Conservation (phyloP, 2,888 invertebrate genomes). For the Ceriagrion tenellum region DNA sequence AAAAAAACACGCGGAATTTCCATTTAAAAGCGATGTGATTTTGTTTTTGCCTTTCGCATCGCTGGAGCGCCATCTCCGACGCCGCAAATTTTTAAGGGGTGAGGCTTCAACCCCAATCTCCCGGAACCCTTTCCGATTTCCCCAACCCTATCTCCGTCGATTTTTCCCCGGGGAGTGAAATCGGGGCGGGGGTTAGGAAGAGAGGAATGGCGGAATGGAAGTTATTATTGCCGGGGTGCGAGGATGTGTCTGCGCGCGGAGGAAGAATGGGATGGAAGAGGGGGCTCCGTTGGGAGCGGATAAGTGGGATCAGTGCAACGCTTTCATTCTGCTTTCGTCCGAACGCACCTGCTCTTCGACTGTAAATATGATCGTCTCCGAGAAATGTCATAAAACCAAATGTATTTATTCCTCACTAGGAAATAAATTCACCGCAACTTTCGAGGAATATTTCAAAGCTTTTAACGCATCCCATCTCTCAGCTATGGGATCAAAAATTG, state of each 20-base stretch:
- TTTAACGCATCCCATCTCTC: not conserved
- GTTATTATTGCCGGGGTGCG: not conserved
- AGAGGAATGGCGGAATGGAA: not conserved
- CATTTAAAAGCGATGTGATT: constrained; percentile 49
- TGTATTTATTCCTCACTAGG: constrained; percentile 26
- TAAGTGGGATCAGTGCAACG: constrained; percentile 51
- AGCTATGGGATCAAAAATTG: not conserved
- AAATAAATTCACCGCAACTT: constrained; percentile 38
- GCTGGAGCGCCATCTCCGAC: not conserved
- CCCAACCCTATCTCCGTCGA: not conserved
- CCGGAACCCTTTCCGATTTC: not conserved
- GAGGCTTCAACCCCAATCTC: not conserved
- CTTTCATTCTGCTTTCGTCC: constrained; percentile 23
- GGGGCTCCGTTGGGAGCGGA: not conserved
- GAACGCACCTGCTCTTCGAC: constrained; percentile 55
- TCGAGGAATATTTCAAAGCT: not conserved
- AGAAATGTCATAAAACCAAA: constrained; percentile 23
- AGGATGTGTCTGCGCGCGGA: not conserved
- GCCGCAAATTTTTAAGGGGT: not conserved
- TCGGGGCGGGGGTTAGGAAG: not conserved
- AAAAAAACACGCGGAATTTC: constrained; percentile 10
- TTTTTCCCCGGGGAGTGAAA: not conserved
- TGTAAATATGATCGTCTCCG: constrained; percentile 37
- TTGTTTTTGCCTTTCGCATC: constrained; percentile 33
- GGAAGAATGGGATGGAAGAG: not conserved